A percentile compares a stretch with the other conserved stretches of the same genome.
These are phyloP conservation scores for Eristalinus aeneus DNA, from an alignment of 2,888 invertebrate genomes.

Conservation along the genomic window DNA sequence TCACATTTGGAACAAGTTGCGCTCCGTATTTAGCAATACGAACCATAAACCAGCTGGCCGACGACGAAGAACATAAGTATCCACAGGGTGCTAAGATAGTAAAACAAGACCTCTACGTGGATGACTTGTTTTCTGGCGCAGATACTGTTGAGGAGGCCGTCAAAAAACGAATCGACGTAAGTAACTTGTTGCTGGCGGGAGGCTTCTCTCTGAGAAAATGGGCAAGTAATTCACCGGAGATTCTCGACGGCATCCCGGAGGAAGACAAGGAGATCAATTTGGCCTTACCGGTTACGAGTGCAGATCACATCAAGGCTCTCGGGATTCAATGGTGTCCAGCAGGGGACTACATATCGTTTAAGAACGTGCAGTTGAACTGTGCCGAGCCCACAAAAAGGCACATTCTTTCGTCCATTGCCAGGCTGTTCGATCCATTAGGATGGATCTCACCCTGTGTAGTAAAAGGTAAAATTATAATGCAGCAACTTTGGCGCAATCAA, in stretches of 20 bases:
- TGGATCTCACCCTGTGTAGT: no score
- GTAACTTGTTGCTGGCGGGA: constrained; percentile 21
- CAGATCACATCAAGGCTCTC: not conserved
- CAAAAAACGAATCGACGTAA: not conserved
- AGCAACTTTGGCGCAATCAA: no score
- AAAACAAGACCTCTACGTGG: constrained; percentile 39
- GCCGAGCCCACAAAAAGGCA: no score
- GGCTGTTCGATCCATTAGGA: no score
- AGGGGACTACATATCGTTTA: constrained; percentile 16
- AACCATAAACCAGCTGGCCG: no score
- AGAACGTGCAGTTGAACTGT: no score
- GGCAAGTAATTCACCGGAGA: not conserved
- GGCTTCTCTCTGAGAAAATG: constrained; percentile 26
- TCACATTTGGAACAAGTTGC: no score
- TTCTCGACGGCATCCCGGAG: constrained; percentile 2
- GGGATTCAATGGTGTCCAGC: constrained; percentile 12
- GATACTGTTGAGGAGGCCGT: constrained; percentile 42
- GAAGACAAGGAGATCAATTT: not conserved
- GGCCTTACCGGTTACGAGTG: no score
- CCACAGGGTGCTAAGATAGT: constrained; percentile 49
- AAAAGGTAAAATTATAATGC: no score
- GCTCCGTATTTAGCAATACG: no score
- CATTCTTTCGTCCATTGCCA: no score
- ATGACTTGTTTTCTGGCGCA: constrained; percentile 38
- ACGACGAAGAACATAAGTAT: not conserved